These are phyloP conservation scores for Drosophila diplacantha DNA, from an alignment of 2,888 invertebrate genomes.

Conservation along the genomic window DNA sequence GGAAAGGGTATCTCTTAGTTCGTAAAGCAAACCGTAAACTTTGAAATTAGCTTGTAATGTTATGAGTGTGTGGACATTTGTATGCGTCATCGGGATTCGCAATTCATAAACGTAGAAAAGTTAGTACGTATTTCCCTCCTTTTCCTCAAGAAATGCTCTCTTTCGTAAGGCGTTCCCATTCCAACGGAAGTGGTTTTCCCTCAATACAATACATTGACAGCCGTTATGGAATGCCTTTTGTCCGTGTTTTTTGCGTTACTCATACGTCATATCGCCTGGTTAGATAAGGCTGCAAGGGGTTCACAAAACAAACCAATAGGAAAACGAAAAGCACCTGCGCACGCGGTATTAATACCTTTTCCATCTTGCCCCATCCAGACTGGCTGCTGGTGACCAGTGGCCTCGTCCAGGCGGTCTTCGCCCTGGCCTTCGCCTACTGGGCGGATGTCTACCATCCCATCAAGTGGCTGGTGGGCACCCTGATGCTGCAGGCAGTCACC, in stretches of 20 bases:
- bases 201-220: constrained; percentile 6
- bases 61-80: constrained; percentile 4
- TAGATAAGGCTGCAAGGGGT: constrained; percentile 25
- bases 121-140: background rate
- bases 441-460: constrained; percentile 81
- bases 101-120: constrained; percentile 17
- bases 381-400: constrained; percentile 81
- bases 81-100: constrained; percentile 38
- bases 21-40: background rate
- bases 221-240: background rate
- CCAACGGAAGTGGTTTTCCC: constrained; percentile 25
- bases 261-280: constrained; percentile 37
- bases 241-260: constrained; percentile 22
- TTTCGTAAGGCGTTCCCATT: background rate
- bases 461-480: constrained; percentile 80
- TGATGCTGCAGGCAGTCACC: constrained; percentile 79
- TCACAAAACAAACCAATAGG: background rate
- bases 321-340: background rate
- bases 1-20: background rate
- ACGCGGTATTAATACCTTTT: background rate
- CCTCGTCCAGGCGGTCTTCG: constrained; percentile 79
- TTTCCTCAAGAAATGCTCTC: too few relatives aligned
- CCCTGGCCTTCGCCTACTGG: constrained; percentile 80
- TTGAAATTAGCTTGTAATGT: constrained; percentile 6
- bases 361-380: constrained; percentile 75